Evolutionary conservation across 2,797 vertebrate genomes (phyloP).

Genomic region (Vireo griseus): DNA sequence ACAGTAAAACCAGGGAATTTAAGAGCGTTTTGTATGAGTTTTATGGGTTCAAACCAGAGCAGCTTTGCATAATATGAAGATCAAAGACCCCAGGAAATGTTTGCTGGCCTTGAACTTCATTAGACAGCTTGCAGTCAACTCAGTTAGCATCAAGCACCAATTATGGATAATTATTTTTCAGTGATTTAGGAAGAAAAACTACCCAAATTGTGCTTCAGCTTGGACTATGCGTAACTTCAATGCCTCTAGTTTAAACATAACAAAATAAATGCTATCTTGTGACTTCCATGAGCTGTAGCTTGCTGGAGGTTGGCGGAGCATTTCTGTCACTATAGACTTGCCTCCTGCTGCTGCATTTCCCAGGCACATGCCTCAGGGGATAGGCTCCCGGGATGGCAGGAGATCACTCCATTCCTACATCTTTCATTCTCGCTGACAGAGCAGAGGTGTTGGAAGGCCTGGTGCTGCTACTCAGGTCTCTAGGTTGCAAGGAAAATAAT

Average conservation of each 20-base stretch:
- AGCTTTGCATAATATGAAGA: background rate
- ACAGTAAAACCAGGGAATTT: background rate
- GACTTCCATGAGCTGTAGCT: accelerated
- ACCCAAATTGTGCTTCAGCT: background rate
- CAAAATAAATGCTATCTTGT: background rate
- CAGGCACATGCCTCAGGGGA: accelerated
- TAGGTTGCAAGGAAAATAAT: background rate
- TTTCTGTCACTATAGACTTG: background rate
- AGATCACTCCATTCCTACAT: background rate
- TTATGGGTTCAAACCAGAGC: background rate
- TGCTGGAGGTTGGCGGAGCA: background rate
- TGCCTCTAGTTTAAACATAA: background rate
- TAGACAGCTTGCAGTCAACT: background rate
- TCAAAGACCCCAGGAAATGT: background rate
- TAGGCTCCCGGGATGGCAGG: background rate
- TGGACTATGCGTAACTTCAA: background rate
- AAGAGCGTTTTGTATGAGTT: background rate
- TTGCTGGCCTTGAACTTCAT: background rate
- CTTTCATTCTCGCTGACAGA: accelerated
- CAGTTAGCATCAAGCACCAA: background rate
- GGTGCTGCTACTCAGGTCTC: accelerated
- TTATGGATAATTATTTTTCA: slow-evolving; percentile 2
- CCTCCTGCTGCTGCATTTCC: background rate
- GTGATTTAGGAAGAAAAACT: background rate
- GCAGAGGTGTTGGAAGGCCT: background rate